Base-by-base conservation (phyloP, 2,113 vertebrate species). In the Cephalopholis sonnerati region DNA sequence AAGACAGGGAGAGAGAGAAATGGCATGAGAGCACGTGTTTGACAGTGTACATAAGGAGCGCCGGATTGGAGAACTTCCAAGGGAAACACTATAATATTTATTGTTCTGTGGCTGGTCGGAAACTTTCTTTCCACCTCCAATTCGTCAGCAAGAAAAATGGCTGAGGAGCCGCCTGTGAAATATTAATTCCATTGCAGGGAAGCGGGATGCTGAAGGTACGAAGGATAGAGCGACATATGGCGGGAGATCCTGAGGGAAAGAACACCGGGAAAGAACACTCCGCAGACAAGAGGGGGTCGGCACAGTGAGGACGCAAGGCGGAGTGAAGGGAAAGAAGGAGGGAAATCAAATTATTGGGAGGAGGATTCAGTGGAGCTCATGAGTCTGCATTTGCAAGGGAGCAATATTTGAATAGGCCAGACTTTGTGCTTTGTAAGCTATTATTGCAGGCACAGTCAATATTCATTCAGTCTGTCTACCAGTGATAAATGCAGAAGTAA, bases 81-180 rank as follows among this genome's bases (percentile, higher is more conserved):
- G 79, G 85, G 71, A 90, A 88, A 83, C 32, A n/a, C 46, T 89
- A 84, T 65, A 89, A 92, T 93, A 91, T 94, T 92, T 92, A 94
- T 92, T 83, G 84, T 92, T 81, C 83, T 66, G 80, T 67, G 68
- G 89, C 86, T 80, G 87, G 64, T 84, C 39, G 81, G 89, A 90
- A 92, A 88, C 78, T 72, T 73, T 79, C 70, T 25, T 62, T 79
- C 85, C 73, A 25, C 83, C 79, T 74, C 50, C 50, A 51, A 84
- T 84, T 91, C 67, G n/a, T 89, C 74, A 89, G 87, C 53, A 83
- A 88, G 77, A 92, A 84, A 91, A 84, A 87, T 77, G 80, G 80
- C 67, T 0, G 22, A 63, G 79, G 79, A 85, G 81, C 59, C 7
- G 20, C 46, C 54, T 54, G 58, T 87, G 88, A 94, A 93, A 93